A percentile compares a stretch with the other conserved stretches of the same genome.
These are phyloP conservation scores for Sipha flava DNA, from an alignment of 1,140 invertebrate species.

Conservation along the genomic window DNA sequence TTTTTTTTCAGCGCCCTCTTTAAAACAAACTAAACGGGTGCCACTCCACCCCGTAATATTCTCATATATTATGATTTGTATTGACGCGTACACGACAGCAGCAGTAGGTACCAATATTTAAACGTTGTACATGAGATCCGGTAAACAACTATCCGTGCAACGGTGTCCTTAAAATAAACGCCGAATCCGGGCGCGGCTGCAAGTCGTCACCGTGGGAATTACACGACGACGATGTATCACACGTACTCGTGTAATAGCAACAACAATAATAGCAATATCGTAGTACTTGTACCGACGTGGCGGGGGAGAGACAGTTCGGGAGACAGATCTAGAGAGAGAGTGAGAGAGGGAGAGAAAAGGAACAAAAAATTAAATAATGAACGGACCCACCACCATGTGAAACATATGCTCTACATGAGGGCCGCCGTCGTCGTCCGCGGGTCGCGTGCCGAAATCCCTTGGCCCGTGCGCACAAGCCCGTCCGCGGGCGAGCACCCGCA, in stretches of 20 bases:
- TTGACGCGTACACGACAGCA: too few relatives aligned
- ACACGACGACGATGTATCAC: not conserved
- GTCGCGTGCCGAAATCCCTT: constrained; percentile 29
- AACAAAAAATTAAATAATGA: not conserved
- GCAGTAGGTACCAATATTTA: not conserved
- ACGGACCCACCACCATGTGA: not conserved
- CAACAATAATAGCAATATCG: not conserved
- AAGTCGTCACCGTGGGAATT: constrained; percentile 1
- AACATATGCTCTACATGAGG: constrained; percentile 25
- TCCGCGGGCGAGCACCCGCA: not conserved
- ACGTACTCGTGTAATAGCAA: not conserved
- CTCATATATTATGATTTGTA: too few relatives aligned
- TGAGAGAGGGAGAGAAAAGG: not conserved
- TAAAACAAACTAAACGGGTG: too few relatives aligned
- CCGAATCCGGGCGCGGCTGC: not conserved
- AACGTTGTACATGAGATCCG: not conserved
- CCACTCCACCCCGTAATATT: too few relatives aligned
- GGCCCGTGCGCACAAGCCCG: not conserved
- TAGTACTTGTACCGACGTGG: not conserved
- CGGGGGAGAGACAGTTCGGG: too few relatives aligned
- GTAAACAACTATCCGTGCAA: not conserved
- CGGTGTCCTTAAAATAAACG: not conserved
- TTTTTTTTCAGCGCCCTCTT: too few relatives aligned
- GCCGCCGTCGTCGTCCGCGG: not conserved
- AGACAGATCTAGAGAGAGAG: too few relatives aligned